phyloP scores from a whole-genome alignment of 2,113 vertebrate species.

The Hiodon alosoides region DNA sequence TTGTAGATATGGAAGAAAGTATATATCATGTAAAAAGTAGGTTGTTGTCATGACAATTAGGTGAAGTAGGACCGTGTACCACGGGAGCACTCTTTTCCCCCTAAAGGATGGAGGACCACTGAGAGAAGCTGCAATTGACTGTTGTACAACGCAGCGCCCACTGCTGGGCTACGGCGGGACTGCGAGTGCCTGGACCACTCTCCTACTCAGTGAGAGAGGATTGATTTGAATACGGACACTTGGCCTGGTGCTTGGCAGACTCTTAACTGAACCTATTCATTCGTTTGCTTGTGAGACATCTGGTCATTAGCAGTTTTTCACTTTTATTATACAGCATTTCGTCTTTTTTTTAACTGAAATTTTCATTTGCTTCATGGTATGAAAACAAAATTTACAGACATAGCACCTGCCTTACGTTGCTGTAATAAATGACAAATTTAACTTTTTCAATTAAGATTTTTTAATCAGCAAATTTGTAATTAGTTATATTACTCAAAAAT shows the following conservation, averaged over 20 bases:
- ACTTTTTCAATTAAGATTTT: conserved; percentile 37
- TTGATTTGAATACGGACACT: not conserved
- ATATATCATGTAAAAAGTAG: conserved; percentile 31
- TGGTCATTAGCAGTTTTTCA: conserved; percentile 40
- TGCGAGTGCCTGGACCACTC: conserved; percentile 46
- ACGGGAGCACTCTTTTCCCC: not conserved
- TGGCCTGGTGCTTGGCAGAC: conserved; percentile 35
- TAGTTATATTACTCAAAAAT: conserved; percentile 57
- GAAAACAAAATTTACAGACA: conserved; percentile 45
- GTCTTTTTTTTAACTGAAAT: conserved; percentile 52
- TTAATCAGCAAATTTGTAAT: conserved; percentile 54
- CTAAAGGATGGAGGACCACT: conserved; percentile 28
- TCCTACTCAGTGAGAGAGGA: conserved; percentile 30
- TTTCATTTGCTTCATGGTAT: conserved; percentile 44
- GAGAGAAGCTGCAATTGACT: conserved; percentile 48
- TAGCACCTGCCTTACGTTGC: conserved; percentile 52
- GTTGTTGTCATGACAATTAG: conserved; percentile 3
- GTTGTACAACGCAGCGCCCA: conserved; percentile 43
- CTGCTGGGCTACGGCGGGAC: conserved; percentile 20
- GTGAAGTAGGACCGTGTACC: not conserved
- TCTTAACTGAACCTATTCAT: conserved; percentile 46
- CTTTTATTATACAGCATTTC: conserved; percentile 43
- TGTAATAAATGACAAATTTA: conserved; percentile 47
- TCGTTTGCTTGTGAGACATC: conserved; percentile 42
- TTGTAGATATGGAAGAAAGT: conserved; percentile 39